phyloP scores from a whole-genome alignment of 2,113 vertebrate genomes.

The Macroglossus sobrinus region DNA sequence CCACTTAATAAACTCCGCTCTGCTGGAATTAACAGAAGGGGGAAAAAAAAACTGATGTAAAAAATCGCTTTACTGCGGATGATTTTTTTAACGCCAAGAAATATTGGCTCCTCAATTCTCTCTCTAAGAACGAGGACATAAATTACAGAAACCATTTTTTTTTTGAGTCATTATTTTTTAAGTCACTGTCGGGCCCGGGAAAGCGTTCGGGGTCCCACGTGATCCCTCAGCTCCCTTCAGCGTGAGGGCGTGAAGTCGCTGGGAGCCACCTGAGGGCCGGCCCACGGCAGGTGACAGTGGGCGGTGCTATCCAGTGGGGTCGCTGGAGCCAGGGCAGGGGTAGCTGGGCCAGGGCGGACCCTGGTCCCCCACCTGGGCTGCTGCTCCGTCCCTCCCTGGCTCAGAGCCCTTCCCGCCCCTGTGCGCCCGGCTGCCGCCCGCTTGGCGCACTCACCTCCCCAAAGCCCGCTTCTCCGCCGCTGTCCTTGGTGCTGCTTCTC shows the following conservation, averaged over 20 bases:
- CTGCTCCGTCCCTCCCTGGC: accelerated
- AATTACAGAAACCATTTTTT: background rate
- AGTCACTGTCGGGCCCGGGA: background rate
- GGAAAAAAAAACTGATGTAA: background rate
- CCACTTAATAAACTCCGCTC: background rate
- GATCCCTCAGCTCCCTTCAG: background rate
- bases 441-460: too few species aligned
- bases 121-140: background rate
- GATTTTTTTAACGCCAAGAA: background rate
- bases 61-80: background rate
- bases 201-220: accelerated
- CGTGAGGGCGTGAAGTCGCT: accelerated
- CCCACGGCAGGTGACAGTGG: accelerated
- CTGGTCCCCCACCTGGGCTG: accelerated
- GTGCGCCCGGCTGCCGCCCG: too few species aligned
- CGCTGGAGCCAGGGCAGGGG: too few species aligned
- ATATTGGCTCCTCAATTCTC: background rate
- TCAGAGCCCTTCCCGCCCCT: too few species aligned
- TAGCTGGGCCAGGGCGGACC: accelerated
- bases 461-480: too few species aligned
- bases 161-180: background rate
- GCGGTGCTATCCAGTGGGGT: background rate
- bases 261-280: accelerated
- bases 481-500: background rate
- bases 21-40: background rate